phyloP scores from a whole-genome alignment of 2,888 invertebrate genomes.

The Carcina quercana region DNA sequence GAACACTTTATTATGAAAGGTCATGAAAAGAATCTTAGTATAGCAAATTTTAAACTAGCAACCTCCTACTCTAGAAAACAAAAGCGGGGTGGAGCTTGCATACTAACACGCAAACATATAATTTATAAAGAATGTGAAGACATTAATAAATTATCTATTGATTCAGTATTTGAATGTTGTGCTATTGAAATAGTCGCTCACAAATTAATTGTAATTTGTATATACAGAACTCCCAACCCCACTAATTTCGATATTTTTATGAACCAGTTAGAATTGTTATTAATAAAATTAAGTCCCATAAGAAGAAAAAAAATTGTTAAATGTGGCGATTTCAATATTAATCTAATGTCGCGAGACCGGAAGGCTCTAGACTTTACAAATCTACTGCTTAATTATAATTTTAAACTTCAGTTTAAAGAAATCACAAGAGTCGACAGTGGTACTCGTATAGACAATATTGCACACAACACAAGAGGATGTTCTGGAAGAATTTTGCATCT shows the following conservation, averaged over 20 bases:
- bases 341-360: too few species aligned
- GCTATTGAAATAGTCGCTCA: not conserved
- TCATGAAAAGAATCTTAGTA: not conserved
- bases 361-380: too few species aligned
- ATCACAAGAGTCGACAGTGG: too few species aligned
- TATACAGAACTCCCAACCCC: not conserved
- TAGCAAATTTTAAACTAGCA: not conserved
- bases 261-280: not conserved
- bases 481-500: too few species aligned
- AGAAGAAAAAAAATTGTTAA: too few species aligned
- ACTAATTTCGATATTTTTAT: not conserved
- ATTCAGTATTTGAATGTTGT: not conserved
- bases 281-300: too few species aligned
- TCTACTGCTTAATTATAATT: too few species aligned
- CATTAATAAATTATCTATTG: not conserved
- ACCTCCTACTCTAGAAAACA: not conserved
- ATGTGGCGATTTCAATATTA: too few species aligned
- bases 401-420: too few species aligned
- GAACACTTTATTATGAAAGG: not conserved
- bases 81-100: not conserved
- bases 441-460: too few species aligned
- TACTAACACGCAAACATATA: not conserved
- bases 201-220: not conserved
- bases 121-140: not conserved
- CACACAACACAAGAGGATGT: too few species aligned